Percentiles rank a stretch among this genome's conserved stretches.
These are phyloP conservation scores for Leptothorax acervorum DNA, from an alignment of 2,888 invertebrate genomes.

Conservation along the genomic window DNA sequence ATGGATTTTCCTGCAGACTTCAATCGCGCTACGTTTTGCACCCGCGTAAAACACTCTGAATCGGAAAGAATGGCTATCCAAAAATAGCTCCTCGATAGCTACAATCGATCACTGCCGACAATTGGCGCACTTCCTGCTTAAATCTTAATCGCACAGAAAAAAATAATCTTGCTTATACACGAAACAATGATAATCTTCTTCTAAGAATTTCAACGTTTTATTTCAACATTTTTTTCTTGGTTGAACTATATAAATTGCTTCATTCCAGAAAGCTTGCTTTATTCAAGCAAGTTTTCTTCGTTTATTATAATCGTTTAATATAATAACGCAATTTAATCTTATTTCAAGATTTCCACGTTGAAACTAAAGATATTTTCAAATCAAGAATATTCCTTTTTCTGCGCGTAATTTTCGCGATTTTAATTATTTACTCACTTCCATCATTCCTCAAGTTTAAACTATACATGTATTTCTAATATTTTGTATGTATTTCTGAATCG, in stretches of 20 bases:
- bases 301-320: no score
- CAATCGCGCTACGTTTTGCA: slow-evolving; percentile 1
- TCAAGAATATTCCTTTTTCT: no score
- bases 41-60: neutral
- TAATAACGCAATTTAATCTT: no score
- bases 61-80: neutral
- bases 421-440: neutral
- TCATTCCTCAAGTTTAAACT: neutral
- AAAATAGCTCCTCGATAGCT: neutral
- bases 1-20: slow-evolving; percentile 48
- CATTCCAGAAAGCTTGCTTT: no score
- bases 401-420: neutral
- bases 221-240: no score
- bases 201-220: no score
- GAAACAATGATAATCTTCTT: no score
- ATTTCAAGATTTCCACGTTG: no score
- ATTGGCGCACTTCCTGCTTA: neutral
- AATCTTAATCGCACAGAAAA: neutral
- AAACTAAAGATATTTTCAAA: no score
- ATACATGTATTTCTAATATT: neutral
- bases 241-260: no score
- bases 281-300: no score
- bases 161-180: no score
- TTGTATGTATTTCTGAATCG: neutral
- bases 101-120: neutral